A percentile compares a stretch with the other conserved stretches of the same genome.
These are phyloP conservation scores for Platysternon megacephalum DNA, from an alignment of 2,113 vertebrate genomes.

Conservation along the genomic window DNA sequence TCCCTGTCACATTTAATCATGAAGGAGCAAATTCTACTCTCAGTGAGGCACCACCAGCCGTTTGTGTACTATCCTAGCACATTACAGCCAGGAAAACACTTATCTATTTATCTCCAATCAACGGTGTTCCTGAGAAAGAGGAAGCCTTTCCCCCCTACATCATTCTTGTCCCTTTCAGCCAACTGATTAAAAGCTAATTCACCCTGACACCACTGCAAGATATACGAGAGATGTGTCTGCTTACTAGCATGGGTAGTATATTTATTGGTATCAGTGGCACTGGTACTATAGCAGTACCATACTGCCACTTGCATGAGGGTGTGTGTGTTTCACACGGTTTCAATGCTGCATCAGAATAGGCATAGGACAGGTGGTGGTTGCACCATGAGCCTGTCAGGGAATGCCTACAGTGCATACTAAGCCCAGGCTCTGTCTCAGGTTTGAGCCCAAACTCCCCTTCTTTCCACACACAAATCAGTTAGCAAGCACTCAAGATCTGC, in stretches of 20 bases:
- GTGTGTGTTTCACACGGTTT: not conserved
- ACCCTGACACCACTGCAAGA: not conserved
- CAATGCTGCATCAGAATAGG: not conserved
- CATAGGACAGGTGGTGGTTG: not conserved
- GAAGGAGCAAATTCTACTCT: not conserved
- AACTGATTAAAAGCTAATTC: not conserved
- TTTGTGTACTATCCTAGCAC: not conserved
- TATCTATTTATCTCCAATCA: not conserved
- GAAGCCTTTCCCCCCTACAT: not conserved
- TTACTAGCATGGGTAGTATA: not conserved
- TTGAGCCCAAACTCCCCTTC: too few species aligned
- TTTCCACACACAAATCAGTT: too few species aligned
- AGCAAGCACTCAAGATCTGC: too few species aligned
- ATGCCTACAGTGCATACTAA: too few species aligned
- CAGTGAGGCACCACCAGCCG: not conserved
- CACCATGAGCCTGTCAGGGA: too few species aligned
- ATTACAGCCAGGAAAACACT: not conserved
- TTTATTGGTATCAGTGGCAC: not conserved
- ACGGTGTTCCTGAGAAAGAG: not conserved
- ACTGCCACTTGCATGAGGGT: not conserved
- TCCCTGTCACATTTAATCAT: not conserved
- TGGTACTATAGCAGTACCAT: not conserved
- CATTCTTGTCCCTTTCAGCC: not conserved
- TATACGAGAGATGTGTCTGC: not conserved
- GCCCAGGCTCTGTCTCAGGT: too few species aligned